These are phyloP conservation scores for Nephila pilipes DNA, from an alignment of 1,140 invertebrate genomes.

Conservation along the genomic window DNA sequence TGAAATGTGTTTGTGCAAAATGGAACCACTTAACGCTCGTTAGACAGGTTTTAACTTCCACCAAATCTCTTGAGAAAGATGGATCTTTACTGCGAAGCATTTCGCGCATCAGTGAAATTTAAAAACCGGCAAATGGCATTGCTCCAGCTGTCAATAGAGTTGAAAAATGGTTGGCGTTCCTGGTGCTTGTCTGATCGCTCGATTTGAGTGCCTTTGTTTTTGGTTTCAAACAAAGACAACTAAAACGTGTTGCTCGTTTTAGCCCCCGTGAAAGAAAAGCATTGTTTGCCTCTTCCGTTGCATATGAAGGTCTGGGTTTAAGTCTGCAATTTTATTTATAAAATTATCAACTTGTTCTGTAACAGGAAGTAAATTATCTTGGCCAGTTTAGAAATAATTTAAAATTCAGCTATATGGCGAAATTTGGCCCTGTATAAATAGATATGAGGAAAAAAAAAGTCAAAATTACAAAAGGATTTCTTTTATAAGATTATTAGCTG, in stretches of 20 bases:
- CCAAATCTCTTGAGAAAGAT: not conserved
- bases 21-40: not conserved
- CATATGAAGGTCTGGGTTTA: not conserved
- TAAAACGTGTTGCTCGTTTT: not conserved
- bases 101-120: not conserved
- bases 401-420: no score
- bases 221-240: not conserved
- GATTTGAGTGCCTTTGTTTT: constrained; percentile 7
- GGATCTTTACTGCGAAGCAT: not conserved
- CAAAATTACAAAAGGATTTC: not conserved
- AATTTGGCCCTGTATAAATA: not conserved
- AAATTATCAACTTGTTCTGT: not conserved
- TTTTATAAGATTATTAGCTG: no score
- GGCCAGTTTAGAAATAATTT: not conserved
- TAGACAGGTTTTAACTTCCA: not conserved
- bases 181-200: not conserved
- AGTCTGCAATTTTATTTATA: not conserved
- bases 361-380: not conserved
- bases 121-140: not conserved
- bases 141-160: not conserved
- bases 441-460: not conserved
- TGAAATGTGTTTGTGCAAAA: not conserved
- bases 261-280: not conserved
- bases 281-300: not conserved
- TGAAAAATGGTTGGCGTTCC: constrained; percentile 25